Evolutionary conservation across 2,888 invertebrate species (phyloP).

Genomic region (Acrobasis repandana): DNA sequence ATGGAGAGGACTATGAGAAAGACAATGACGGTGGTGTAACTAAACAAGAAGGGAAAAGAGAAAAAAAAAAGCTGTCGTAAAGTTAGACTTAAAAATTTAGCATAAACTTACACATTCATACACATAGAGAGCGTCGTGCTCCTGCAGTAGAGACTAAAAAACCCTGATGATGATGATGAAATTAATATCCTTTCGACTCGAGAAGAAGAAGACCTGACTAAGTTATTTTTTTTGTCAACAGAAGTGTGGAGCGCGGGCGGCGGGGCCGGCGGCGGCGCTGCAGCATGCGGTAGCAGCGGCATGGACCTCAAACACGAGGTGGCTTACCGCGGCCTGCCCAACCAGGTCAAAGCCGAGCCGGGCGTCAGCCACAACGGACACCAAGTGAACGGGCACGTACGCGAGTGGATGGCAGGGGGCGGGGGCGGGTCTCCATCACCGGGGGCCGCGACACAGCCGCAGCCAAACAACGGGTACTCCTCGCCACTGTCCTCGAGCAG

Average conservation of each 20-base stretch:
- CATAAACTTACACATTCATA: no score
- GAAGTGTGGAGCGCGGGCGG: conserved; percentile 81
- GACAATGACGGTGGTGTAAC: no score
- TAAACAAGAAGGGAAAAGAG: no score
- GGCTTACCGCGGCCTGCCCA: conserved; percentile 80
- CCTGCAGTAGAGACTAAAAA: no score
- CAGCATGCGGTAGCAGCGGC: conserved; percentile 82
- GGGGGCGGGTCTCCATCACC: conserved; percentile 85
- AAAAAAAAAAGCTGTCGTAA: no score
- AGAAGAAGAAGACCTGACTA: no score
- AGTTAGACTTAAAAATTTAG: no score
- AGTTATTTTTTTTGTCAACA: conserved; percentile 44
- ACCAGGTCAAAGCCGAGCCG: conserved; percentile 78
- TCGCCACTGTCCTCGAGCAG: conserved; percentile 94
- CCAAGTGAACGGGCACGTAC: conserved; percentile 73
- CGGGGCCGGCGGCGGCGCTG: conserved; percentile 74
- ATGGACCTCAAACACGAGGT: conserved; percentile 87
- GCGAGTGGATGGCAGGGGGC: conserved; percentile 81
- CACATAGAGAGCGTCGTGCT: no score
- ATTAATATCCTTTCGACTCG: no score
- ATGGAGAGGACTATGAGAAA: no score
- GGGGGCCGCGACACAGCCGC: conserved; percentile 84
- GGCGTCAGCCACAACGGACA: conserved; percentile 80
- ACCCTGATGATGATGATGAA: no score
- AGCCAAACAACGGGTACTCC: conserved; percentile 90